Evolutionary conservation across 1,140 invertebrate species (phyloP).

Genomic region (Parasteatoda tepidariorum): DNA sequence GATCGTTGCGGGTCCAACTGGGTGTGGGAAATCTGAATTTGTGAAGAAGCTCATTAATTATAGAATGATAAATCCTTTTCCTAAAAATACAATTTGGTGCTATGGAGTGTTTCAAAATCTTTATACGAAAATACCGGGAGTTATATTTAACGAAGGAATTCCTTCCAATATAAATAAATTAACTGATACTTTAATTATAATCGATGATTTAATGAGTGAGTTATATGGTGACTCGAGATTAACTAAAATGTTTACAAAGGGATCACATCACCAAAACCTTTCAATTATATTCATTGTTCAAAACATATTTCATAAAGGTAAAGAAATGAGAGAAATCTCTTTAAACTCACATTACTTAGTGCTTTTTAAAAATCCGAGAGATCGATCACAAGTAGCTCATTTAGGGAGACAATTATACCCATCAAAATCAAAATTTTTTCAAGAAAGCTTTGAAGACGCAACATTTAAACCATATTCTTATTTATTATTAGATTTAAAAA

Average conservation of each 20-base stretch:
- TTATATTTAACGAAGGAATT: too few species aligned
- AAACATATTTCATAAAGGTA: conserved; percentile 41
- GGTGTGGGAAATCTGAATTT: too few species aligned
- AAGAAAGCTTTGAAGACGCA: conserved; percentile 1
- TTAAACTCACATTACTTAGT: conserved; percentile 19
- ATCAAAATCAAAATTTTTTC: neutral
- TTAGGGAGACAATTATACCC: conserved; percentile 16
- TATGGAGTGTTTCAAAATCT: too few species aligned
- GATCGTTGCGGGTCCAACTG: too few species aligned
- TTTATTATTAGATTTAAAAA: conserved; percentile 5
- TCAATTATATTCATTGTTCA: conserved; percentile 11
- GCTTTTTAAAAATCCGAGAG: conserved; percentile 15
- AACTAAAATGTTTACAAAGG: conserved; percentile 14
- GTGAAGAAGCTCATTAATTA: too few species aligned
- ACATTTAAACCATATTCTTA: conserved; percentile 1
- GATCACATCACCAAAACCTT: neutral
- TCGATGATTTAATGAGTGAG: conserved; percentile 28
- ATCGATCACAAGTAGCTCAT: conserved; percentile 1
- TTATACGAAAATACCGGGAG: too few species aligned
- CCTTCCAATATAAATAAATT: neutral
- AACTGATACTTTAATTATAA: neutral
- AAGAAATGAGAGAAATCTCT: conserved; percentile 2
- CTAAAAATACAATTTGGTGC: too few species aligned
- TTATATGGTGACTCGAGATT: neutral
- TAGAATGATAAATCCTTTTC: neutral